These are phyloP conservation scores for Neofelis nebulosa DNA, from an alignment of 2,113 vertebrate genomes.

Conservation along the genomic window DNA sequence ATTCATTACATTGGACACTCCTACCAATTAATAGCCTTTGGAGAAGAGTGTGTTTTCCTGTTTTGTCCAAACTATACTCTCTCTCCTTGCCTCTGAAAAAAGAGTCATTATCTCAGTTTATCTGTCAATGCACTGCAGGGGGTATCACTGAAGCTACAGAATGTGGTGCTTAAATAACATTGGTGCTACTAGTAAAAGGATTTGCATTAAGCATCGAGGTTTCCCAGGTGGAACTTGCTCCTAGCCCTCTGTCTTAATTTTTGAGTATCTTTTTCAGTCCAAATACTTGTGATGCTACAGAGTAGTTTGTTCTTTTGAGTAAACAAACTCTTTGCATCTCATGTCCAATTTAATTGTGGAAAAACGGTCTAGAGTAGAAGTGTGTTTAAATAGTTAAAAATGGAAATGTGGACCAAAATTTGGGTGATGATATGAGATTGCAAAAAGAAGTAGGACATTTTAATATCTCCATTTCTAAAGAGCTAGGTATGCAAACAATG, in stretches of 20 bases:
- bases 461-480: not conserved
- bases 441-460: not conserved
- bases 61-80: slow-evolving; percentile 51
- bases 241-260: not conserved
- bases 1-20: slow-evolving; percentile 17
- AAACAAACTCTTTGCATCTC: not conserved
- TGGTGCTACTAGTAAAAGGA: not conserved
- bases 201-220: slow-evolving; percentile 12
- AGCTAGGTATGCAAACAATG: not conserved
- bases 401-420: not conserved
- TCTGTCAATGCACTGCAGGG: not conserved
- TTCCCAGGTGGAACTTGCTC: not conserved
- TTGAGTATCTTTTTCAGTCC: not conserved
- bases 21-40: slow-evolving; percentile 28
- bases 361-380: not conserved
- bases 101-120: slow-evolving; percentile 28
- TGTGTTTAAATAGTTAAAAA: not conserved
- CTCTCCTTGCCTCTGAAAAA: slow-evolving; percentile 14
- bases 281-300: not conserved
- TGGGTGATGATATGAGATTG: not conserved
- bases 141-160: slow-evolving; percentile 36
- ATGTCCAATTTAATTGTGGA: not conserved
- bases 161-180: slow-evolving; percentile 10
- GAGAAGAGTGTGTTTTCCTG: slow-evolving; percentile 11
- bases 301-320: not conserved